Evolutionary conservation across 2,888 invertebrate species (phyloP).

Genomic region (Lomographa bimaculata): DNA sequence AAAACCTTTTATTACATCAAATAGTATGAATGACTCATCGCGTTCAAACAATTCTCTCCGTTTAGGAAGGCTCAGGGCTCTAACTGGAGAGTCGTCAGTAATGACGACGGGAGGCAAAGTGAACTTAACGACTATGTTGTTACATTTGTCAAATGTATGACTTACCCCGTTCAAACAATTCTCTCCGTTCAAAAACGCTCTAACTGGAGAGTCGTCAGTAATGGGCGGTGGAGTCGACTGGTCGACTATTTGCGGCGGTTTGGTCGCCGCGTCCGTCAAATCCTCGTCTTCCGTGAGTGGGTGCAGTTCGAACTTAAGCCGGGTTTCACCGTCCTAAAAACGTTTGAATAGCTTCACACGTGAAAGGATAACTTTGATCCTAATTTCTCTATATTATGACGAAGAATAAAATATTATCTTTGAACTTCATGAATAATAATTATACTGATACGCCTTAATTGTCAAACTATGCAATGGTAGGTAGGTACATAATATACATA

Average conservation of each 20-base stretch:
- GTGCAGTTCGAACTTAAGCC: constrained; percentile 87
- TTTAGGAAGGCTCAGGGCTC: constrained; percentile 92
- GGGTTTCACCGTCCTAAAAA: constrained; percentile 85
- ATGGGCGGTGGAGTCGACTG: constrained; percentile 44
- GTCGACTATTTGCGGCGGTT: constrained; percentile 34
- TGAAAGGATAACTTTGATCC: too few relatives aligned
- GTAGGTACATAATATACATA: too few relatives aligned
- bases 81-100: constrained; percentile 87
- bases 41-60: constrained; percentile 93
- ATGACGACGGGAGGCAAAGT: constrained; percentile 43
- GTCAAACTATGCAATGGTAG: too few relatives aligned
- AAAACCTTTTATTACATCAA: too few relatives aligned
- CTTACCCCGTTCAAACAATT: constrained; percentile 94
- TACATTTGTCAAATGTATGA: too few relatives aligned
- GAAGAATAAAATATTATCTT: too few relatives aligned
- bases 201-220: constrained; percentile 87
- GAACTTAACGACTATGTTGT: constrained; percentile 40
- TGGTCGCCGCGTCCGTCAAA: constrained; percentile 59
- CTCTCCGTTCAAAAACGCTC: constrained; percentile 92
- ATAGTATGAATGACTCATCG: too few relatives aligned
- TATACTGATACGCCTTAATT: too few relatives aligned
- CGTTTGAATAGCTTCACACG: too few relatives aligned
- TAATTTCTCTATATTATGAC: too few relatives aligned
- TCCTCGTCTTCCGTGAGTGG: constrained; percentile 79
- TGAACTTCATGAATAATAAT: too few relatives aligned